These are phyloP conservation scores for Ptiloglossa arizonensis DNA, from an alignment of 1,140 invertebrate species.

Conservation along the genomic window DNA sequence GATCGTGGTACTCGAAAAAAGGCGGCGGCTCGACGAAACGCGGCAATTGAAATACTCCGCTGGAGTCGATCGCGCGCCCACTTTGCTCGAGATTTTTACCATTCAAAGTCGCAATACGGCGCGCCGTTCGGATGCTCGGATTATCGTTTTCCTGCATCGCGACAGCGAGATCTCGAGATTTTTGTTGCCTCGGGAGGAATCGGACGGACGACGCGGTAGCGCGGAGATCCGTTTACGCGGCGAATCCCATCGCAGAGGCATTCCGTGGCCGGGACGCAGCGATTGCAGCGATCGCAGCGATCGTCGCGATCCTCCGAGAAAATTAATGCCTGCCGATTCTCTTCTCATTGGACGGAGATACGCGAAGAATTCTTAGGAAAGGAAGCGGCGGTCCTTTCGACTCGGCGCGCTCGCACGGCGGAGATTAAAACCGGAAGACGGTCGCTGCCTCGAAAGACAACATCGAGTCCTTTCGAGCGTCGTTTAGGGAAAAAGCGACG, in stretches of 20 bases:
- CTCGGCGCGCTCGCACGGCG: no score
- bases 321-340: conserved; percentile 54
- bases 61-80: no score
- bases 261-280: conserved; percentile 33
- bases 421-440: conserved; percentile 54
- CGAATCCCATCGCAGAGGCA: conserved; percentile 36
- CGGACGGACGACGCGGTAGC: not conserved
- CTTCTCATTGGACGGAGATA: conserved; percentile 56
- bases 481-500: no score
- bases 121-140: conserved; percentile 26
- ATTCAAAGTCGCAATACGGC: not conserved
- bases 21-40: no score
- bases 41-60: no score
- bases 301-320: conserved; percentile 48
- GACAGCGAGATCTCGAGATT: conserved; percentile 14
- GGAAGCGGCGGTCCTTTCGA: conserved; percentile 16
- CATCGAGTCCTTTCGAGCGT: no score
- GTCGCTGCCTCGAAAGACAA: no score
- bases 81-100: not conserved
- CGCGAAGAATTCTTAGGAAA: conserved; percentile 55
- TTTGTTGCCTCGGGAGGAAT: conserved; percentile 30
- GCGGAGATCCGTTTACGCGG: not conserved
- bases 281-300: no score
- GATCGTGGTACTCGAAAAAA: no score
- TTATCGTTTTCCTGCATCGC: conserved; percentile 30